A percentile compares a stretch with the other conserved stretches of the same genome.
Evolutionary conservation across 2,797 vertebrate species (phyloP).

Genomic region (Anas flavirostris): DNA sequence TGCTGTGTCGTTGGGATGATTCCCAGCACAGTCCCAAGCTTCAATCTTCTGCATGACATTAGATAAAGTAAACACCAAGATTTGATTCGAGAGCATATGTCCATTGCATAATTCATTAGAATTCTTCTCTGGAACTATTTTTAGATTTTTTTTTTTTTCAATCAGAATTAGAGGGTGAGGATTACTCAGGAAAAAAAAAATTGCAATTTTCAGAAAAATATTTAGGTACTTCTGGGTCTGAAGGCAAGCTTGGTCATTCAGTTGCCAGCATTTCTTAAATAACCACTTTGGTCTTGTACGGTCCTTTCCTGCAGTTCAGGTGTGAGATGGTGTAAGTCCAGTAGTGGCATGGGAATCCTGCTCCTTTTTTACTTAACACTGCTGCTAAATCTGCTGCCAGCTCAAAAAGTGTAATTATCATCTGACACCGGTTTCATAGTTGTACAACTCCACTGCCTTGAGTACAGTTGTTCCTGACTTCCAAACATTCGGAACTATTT

Average conservation of each 20-base stretch:
- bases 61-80: constrained; percentile 23
- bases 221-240: background rate
- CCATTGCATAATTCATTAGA: constrained; percentile 25
- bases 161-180: background rate
- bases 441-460: background rate
- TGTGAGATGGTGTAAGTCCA: background rate
- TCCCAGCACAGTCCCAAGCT: constrained; percentile 32
- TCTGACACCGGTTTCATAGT: background rate
- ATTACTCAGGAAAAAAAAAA: background rate
- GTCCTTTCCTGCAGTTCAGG: background rate
- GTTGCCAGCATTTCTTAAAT: background rate
- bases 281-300: background rate
- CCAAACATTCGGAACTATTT: background rate
- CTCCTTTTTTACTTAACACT: background rate
- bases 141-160: background rate
- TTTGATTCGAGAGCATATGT: constrained; percentile 5
- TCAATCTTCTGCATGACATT: constrained; percentile 25
- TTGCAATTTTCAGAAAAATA: background rate
- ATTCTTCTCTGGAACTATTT: constrained; percentile 13
- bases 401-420: background rate
- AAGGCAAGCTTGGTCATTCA: background rate
- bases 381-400: background rate
- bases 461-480: fast-evolving
- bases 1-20: background rate
- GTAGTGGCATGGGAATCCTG: background rate